Evolutionary conservation across 2,888 invertebrate genomes (phyloP), one percentile per base, ranked within the genome.

Genomic region (Horisme vitalbata): DNA sequence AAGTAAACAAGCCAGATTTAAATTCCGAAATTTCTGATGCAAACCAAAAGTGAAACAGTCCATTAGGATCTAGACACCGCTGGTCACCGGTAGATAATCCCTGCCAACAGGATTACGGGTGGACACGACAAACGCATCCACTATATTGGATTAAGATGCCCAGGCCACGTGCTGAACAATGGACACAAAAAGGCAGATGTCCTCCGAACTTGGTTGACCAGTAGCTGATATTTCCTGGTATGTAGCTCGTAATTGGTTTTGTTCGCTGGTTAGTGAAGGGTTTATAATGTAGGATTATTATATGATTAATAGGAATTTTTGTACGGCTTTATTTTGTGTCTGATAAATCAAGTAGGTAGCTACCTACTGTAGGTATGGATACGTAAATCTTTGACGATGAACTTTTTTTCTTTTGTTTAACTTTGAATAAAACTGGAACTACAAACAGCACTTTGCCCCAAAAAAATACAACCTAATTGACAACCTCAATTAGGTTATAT

Each of bases 71-170:
- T 27, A 45, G 15, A 45, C 35, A 36, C 44, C 47, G 61, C 48
- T 67, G 71, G 71, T 69, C 76, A 79, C 71, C 47, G 54, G 38
- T 45, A 63, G 74, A 73, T 86, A 81, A 87, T 83, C 87, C 86
- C 49, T 14, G 41, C 10, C 64, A 77, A 84, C 74, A 51, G 80
- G 85, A 86, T 88, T 86, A 83, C 45, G 41, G 48, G 36, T 30
- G 74, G 72, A 87, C 86, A 83, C 53, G 79, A 66, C 63, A 79
- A 78, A 77, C 68, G 73, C 85, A 84, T 86, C 77, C 57, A 43
- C 36, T 36, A 53, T 75, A 82, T 79, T 69, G 83, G 83, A 85
- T 87, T 84, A 81, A 28, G 68, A 60, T 59, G 49, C 39, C 49
- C 49, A 61, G 6, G 18, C 18, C 18, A 18, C 63, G 68, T 54